phyloP scores from a whole-genome alignment of 2,113 vertebrate genomes.

The Excalfactoria chinensis region DNA sequence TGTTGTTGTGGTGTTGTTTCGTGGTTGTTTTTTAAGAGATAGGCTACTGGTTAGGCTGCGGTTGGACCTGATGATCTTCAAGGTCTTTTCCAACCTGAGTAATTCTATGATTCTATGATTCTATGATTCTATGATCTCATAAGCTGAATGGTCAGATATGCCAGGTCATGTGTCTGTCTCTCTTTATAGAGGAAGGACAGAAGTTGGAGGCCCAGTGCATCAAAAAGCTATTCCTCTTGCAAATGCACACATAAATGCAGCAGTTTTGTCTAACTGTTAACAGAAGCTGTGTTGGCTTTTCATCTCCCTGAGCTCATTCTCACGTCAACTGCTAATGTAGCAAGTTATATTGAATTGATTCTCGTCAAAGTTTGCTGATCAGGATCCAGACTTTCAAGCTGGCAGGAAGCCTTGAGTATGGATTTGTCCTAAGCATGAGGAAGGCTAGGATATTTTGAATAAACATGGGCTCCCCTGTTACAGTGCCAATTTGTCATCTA shows the following conservation, averaged over 20 bases:
- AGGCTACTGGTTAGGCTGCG: too few species aligned
- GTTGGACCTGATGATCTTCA: too few species aligned
- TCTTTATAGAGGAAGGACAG: not conserved
- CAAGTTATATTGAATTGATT: constrained; percentile 17
- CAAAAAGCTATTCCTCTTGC: not conserved
- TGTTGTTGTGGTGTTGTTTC: too few species aligned
- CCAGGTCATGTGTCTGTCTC: rapidly evolving
- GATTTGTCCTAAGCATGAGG: constrained; percentile 45
- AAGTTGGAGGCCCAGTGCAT: not conserved
- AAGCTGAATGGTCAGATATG: not conserved
- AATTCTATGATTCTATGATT: too few species aligned
- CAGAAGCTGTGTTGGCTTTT: constrained; percentile 19
- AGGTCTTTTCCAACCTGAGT: too few species aligned
- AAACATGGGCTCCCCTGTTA: not conserved
- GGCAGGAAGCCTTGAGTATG: constrained; percentile 20
- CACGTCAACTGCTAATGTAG: constrained; percentile 27
- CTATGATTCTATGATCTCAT: too few species aligned
- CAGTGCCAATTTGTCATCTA: not conserved
- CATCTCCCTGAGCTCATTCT: constrained; percentile 11
- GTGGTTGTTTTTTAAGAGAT: too few species aligned
- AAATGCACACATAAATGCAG: not conserved
- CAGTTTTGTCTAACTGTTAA: not conserved
- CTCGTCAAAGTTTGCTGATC: not conserved
- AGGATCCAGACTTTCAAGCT: constrained; percentile 7
- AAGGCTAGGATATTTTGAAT: constrained; percentile 39